Base-by-base conservation (phyloP, 2,888 invertebrate genomes). In the Drosophila pseudotakahashii region DNA sequence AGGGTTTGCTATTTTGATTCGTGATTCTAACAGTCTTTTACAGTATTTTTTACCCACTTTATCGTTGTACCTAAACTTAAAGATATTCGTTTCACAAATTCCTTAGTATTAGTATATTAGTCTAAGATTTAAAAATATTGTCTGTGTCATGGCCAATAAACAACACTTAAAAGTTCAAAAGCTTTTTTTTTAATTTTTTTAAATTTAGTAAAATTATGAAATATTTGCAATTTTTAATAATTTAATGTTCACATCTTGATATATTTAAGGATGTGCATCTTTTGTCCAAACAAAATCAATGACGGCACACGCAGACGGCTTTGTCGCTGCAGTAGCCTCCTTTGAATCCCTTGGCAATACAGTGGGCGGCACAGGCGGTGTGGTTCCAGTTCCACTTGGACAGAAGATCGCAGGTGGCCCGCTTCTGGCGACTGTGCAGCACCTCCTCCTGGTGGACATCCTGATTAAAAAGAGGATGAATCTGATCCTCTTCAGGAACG, bases 321-420 rank as follows among this genome's bases (percentile, higher is more conserved):
- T 87, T 80, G 2, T 58, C 44, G 71, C 90, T 91, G 63, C 92
- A 93, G 54, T 91, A 90, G 19, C 93, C 93, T 2, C 93, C 92
- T 45, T 74, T 88, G 63, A 69, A 89, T 10, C 90, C 76, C 30
- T 75, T 78, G 1, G 77, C 59, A 0, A 93, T 13, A 37, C 93
- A 93, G 60, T 93, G 92, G 6, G 89, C 87, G 0, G 92, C 93
- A 77, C 93, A 93, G 47, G 91, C 92, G 6, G 92, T 78, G 57
- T 93, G 89, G 10, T 92, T 91, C 45, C 66, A 66, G 47, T 66
- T 55, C 67, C 74, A 57, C 26, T 73, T 64, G 11, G 74, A 87
- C 1, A 92, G 73, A 1, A 93, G 78, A 79, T 93, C 93, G 55
- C 93, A 93, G n/a, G 93, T 93, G 14, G 91, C 91, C 58, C 93